Evolutionary conservation across 2,888 invertebrate genomes (phyloP).

Genomic region (Clostera curtula): DNA sequence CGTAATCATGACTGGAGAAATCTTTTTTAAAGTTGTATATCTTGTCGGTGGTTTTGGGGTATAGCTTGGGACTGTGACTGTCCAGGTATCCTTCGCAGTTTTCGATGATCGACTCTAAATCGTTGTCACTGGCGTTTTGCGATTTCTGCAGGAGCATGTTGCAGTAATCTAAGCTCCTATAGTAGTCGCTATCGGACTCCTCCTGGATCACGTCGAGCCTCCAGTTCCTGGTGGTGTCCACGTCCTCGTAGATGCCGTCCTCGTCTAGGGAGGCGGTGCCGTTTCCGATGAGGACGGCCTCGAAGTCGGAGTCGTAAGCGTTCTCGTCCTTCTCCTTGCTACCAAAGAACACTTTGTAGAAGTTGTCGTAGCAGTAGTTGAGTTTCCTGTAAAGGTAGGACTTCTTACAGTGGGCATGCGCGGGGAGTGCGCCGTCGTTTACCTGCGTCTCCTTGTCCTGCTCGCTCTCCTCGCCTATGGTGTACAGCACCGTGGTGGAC

Average conservation of each 20-base stretch:
- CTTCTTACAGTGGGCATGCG: slow-evolving; percentile 30
- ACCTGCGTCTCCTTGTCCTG: slow-evolving; percentile 86
- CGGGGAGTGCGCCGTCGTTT: slow-evolving; percentile 22
- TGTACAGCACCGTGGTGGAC: slow-evolving; percentile 93
- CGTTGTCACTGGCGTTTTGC: slow-evolving; percentile 18
- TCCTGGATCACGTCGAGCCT: slow-evolving; percentile 63
- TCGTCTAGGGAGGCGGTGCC: slow-evolving; percentile 29
- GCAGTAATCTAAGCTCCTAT: slow-evolving; percentile 60
- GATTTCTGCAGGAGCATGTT: slow-evolving; percentile 35
- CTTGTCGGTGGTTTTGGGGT: slow-evolving; percentile 54
- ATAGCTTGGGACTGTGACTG: slow-evolving; percentile 34
- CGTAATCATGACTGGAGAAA: slow-evolving; percentile 56
- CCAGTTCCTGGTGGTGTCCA: slow-evolving; percentile 48
- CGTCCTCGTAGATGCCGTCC: slow-evolving; percentile 56
- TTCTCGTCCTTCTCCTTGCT: slow-evolving; percentile 33
- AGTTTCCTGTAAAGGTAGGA: slow-evolving; percentile 61
- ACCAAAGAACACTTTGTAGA: slow-evolving; percentile 63
- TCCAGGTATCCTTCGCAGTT: slow-evolving; percentile 38
- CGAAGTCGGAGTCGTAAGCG: slow-evolving; percentile 17
- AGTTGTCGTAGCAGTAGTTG: slow-evolving; percentile 67
- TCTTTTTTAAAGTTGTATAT: slow-evolving; percentile 65
- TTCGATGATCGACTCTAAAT: slow-evolving; percentile 35
- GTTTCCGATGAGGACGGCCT: slow-evolving; percentile 14
- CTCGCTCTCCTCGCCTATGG: slow-evolving; percentile 93
- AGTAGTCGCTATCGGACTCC: slow-evolving; percentile 67